phyloP scores from a whole-genome alignment of 2,797 vertebrate genomes.

The Crenuchus spilurus region DNA sequence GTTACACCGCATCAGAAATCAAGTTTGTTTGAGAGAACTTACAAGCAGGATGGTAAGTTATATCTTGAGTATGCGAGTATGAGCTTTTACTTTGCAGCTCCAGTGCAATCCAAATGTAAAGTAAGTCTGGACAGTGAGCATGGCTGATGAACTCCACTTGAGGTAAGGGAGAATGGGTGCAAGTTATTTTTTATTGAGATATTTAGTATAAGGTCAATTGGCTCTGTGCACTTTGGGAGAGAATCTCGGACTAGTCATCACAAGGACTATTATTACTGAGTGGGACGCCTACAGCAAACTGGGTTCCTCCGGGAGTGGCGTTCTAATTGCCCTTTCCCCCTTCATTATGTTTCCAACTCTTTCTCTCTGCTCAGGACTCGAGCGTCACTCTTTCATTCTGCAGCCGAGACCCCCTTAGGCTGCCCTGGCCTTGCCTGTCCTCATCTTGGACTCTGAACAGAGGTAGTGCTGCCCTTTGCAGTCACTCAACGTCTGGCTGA shows the following conservation, averaged over 20 bases:
- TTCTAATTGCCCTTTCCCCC: constrained; percentile 68
- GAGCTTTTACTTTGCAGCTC: too few relatives aligned
- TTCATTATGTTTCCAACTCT: constrained; percentile 63
- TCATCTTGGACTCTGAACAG: constrained; percentile 66
- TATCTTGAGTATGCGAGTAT: too few relatives aligned
- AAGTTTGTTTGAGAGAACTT: too few relatives aligned
- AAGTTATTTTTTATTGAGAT: constrained; percentile 1
- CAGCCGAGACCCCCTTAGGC: constrained; percentile 62
- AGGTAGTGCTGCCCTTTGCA: constrained; percentile 65
- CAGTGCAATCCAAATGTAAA: neutral
- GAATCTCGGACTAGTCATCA: constrained; percentile 67
- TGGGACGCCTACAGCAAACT: constrained; percentile 65
- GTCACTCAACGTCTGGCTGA: constrained; percentile 20
- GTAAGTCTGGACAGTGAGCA: neutral
- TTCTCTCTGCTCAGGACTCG: constrained; percentile 62
- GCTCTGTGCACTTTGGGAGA: constrained; percentile 48
- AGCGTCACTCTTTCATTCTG: constrained; percentile 74
- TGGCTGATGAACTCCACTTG: neutral
- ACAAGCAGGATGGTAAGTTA: too few relatives aligned
- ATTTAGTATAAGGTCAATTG: constrained; percentile 51
- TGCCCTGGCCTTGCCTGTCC: constrained; percentile 67
- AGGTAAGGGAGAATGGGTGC: constrained; percentile 3
- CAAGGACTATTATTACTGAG: constrained; percentile 68
- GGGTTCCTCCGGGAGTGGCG: constrained; percentile 66
- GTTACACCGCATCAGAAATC: too few relatives aligned